Percentiles rank a stretch among this genome's conserved stretches.
Evolutionary conservation across 2,888 invertebrate genomes (phyloP).

Genomic region (Bhutanitis thaidina): DNA sequence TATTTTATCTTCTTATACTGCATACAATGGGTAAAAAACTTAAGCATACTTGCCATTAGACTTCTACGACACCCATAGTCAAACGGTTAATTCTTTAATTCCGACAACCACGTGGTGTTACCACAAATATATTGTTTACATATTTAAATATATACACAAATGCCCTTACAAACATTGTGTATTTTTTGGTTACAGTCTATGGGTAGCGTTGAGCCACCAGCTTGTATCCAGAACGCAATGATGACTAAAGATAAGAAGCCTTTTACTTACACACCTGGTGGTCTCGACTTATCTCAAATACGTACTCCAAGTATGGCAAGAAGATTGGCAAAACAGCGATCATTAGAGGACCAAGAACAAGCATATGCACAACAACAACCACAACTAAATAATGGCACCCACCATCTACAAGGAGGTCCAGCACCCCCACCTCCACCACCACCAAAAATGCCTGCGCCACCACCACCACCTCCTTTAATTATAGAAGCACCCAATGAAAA

Average conservation of each 20-base stretch:
- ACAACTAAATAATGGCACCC: constrained; percentile 33
- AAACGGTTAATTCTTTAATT: too few species aligned
- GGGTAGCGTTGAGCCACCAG: constrained; percentile 85
- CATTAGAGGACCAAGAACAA: constrained; percentile 77
- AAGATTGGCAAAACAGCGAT: constrained; percentile 84
- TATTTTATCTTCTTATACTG: too few species aligned
- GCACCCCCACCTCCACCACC: constrained; percentile 68
- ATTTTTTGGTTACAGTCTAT: constrained; percentile 60
- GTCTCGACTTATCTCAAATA: constrained; percentile 93
- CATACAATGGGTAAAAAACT: too few species aligned
- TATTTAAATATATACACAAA: too few species aligned
- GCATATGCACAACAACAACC: constrained; percentile 48
- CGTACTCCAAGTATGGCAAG: constrained; percentile 94
- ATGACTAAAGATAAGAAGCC: constrained; percentile 98
- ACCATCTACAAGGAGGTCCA: constrained; percentile 55
- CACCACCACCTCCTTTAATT: constrained; percentile 82
- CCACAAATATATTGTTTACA: too few species aligned
- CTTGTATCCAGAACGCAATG: constrained; percentile 95
- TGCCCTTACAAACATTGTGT: too few species aligned
- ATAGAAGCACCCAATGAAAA: constrained; percentile 68
- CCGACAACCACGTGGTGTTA: too few species aligned
- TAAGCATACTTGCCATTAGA: too few species aligned
- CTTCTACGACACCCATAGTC: too few species aligned
- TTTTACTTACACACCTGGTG: constrained; percentile 97
- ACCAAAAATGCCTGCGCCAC: constrained; percentile 67